Evolutionary conservation across 2,888 invertebrate genomes (phyloP).

Genomic region (Tanypteryx hageni): DNA sequence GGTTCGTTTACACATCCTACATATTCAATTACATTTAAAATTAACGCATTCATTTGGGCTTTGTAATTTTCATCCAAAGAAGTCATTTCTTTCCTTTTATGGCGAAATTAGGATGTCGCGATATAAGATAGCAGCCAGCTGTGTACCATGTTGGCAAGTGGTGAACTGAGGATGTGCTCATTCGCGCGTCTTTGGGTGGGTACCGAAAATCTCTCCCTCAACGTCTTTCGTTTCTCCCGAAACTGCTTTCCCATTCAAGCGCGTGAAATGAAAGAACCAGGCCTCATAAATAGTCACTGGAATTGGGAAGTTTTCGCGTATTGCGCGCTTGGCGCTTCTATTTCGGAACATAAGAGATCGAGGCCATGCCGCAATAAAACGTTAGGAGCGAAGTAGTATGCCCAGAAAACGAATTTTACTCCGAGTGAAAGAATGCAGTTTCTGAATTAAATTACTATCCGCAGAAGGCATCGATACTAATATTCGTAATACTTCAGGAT

Average conservation of each 20-base stretch:
- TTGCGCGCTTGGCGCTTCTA: constrained; percentile 25
- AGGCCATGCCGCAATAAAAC: constrained; percentile 29
- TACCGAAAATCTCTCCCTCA: neutral
- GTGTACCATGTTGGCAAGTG: too few relatives aligned
- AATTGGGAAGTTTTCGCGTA: constrained; percentile 28
- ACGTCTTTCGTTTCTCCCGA: neutral
- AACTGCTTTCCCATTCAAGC: constrained; percentile 17
- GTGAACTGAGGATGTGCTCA: too few relatives aligned
- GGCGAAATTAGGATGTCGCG: too few relatives aligned
- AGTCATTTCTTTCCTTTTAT: too few relatives aligned
- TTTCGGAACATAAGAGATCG: constrained; percentile 23
- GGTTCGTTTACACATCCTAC: neutral
- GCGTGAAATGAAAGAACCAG: constrained; percentile 19
- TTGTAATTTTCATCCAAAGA: too few relatives aligned
- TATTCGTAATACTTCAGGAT: too few relatives aligned
- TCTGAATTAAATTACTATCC: too few relatives aligned
- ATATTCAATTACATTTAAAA: neutral
- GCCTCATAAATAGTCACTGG: constrained; percentile 28
- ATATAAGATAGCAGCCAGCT: too few relatives aligned
- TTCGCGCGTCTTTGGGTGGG: too few relatives aligned
- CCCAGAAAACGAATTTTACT: neutral
- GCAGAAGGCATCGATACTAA: too few relatives aligned
- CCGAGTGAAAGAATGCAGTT: too few relatives aligned
- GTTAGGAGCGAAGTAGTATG: neutral
- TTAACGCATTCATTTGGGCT: too few relatives aligned